Evolutionary conservation across 2,113 vertebrate species (phyloP).

Genomic region (Macaca fascicularis): DNA sequence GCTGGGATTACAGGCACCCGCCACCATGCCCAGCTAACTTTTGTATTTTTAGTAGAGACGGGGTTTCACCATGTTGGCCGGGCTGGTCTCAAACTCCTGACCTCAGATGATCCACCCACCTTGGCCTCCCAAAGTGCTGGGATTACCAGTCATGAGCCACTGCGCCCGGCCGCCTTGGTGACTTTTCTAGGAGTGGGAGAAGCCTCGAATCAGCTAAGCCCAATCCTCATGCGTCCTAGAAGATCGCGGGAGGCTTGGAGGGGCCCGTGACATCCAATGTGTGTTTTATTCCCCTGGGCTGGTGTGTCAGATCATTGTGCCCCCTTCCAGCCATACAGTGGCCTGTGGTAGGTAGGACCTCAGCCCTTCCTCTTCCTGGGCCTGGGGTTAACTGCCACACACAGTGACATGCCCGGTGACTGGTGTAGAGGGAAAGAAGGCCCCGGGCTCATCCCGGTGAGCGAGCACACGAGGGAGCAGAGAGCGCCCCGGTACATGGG

Average conservation of each 20-base stretch:
- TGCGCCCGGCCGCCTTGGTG: neutral
- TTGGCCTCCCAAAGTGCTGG: too few species aligned
- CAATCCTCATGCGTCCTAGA: neutral
- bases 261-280: neutral
- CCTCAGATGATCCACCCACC: too few species aligned
- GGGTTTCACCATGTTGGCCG: too few species aligned
- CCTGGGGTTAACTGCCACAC: constrained; percentile 44
- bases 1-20: too few species aligned
- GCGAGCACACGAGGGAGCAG: constrained; percentile 67
- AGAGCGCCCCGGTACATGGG: constrained; percentile 72
- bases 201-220: neutral
- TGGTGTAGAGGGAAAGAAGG: constrained; percentile 53
- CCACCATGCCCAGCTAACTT: too few species aligned
- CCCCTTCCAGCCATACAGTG: fast-evolving
- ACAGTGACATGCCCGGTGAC: constrained; percentile 21
- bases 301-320: fast-evolving
- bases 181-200: neutral
- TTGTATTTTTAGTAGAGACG: too few species aligned
- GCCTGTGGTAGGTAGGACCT: neutral
- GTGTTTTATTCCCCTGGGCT: neutral
- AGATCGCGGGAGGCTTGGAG: fast-evolving
- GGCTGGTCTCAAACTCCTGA: too few species aligned
- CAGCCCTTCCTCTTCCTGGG: neutral
- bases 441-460: constrained; percentile 6
- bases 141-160: too few species aligned